Conservation (phyloP, 2,797 vertebrate species). For the Anguilla anguilla region DNA sequence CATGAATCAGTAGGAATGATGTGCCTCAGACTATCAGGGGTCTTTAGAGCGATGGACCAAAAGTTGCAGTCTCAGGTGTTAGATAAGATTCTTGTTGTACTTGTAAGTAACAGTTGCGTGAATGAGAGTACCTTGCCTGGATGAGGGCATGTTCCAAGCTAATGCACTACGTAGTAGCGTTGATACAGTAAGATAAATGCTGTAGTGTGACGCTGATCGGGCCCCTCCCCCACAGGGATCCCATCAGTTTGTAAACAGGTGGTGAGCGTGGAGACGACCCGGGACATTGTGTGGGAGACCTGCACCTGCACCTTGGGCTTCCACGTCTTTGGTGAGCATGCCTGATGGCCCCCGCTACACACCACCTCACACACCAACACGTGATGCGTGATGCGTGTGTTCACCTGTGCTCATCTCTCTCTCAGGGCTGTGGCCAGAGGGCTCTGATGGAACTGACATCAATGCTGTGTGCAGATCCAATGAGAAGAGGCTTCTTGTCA, state of each 20-base stretch:
- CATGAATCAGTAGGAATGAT: not conserved
- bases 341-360: not conserved
- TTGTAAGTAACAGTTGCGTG: not conserved
- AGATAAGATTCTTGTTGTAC: not conserved
- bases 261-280: slow-evolving; percentile 91
- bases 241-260: slow-evolving; percentile 97
- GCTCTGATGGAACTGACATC: slow-evolving; percentile 95
- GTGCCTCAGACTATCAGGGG: not conserved
- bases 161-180: not conserved
- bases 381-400: not conserved
- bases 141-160: not conserved
- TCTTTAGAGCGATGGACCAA: not conserved
- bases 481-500: slow-evolving; percentile 84
- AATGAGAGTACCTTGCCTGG: not conserved
- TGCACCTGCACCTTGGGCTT: slow-evolving; percentile 93
- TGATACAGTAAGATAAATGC: not conserved
- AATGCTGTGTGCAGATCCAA: slow-evolving; percentile 87
- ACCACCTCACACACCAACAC: not conserved
- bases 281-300: slow-evolving; percentile 90
- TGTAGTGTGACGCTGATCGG: not conserved
- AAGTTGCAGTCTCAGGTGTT: not conserved
- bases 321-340: slow-evolving; percentile 88
- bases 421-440: slow-evolving; percentile 94
- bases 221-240: slow-evolving; percentile 77
- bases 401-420: not conserved